Conservation (phyloP, 1,140 invertebrate species). For the Ceratina japonica region DNA sequence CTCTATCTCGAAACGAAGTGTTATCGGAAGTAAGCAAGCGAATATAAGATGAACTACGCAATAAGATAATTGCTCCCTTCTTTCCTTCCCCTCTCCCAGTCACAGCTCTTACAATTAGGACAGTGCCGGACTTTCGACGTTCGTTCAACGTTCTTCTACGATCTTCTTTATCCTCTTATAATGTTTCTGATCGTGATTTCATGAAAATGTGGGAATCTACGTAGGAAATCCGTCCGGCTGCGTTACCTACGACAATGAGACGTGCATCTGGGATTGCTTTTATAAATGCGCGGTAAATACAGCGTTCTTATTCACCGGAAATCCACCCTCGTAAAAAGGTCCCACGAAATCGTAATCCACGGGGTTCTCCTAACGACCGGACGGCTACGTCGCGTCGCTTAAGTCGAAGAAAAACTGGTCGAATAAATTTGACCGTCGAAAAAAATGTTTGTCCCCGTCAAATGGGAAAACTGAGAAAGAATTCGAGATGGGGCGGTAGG, state of each 20-base stretch:
- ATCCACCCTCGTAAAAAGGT: constrained; percentile 6
- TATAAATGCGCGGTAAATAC: not conserved
- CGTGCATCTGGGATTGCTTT: not conserved
- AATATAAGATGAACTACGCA: constrained; percentile 14
- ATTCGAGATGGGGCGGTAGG: not conserved
- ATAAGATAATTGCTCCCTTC: not conserved
- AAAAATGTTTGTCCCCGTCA: constrained; percentile 4
- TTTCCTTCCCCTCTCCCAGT: too few species aligned
- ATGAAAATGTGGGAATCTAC: too few species aligned
- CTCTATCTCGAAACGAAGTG: constrained; percentile 15
- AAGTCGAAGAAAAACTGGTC: constrained; percentile 18
- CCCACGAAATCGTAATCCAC: not conserved
- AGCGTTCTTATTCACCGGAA: not conserved
- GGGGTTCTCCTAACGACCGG: not conserved
- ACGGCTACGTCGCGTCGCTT: not conserved
- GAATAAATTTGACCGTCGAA: constrained; percentile 16
- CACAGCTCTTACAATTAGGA: too few species aligned
- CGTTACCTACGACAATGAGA: too few species aligned
- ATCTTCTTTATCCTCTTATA: too few species aligned
- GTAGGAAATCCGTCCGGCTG: too few species aligned
- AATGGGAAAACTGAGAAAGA: not conserved
- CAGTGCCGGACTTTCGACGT: too few species aligned
- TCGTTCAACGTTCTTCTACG: too few species aligned
- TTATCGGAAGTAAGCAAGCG: not conserved
- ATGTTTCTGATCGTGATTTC: too few species aligned